Evolutionary conservation across 2,888 invertebrate genomes (phyloP).

Genomic region (Drosophila algonquin): DNA sequence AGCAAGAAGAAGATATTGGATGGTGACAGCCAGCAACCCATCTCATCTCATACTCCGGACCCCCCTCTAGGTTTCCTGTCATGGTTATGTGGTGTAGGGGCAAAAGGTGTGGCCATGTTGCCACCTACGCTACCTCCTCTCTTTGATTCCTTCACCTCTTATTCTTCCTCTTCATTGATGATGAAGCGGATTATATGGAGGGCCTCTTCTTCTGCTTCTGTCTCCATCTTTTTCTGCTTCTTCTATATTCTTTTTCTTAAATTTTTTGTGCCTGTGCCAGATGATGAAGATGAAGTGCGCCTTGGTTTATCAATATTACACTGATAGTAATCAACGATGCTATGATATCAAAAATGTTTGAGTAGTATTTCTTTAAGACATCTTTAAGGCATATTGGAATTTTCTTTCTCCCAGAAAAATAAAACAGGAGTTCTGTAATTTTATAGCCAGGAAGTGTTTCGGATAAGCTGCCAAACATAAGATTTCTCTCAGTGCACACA

Average conservation of each 20-base stretch:
- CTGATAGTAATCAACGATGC: conserved; percentile 18
- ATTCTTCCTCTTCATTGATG: conserved; percentile 44
- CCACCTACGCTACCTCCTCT: conserved; percentile 18
- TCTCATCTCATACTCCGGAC: neutral
- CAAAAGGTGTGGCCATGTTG: conserved; percentile 43
- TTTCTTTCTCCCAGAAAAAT: neutral
- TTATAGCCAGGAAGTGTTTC: no score
- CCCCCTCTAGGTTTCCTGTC: conserved; percentile 29
- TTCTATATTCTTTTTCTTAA: conserved; percentile 10
- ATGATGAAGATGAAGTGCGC: conserved; percentile 72
- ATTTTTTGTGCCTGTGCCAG: conserved; percentile 29
- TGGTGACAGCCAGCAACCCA: conserved; percentile 9
- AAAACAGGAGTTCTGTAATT: no score
- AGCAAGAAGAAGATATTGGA: conserved; percentile 51
- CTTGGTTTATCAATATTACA: conserved; percentile 68
- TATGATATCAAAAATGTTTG: neutral
- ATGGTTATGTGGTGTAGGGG: conserved; percentile 19
- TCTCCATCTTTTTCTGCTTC: neutral
- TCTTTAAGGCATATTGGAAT: neutral
- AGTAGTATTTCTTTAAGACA: neutral
- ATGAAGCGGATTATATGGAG: conserved; percentile 66
- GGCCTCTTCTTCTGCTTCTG: neutral
- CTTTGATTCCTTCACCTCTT: neutral
- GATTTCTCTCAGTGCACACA: conserved; percentile 16
- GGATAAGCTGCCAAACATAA: neutral